Evolutionary conservation across 2,797 vertebrate species (phyloP), one percentile per base, ranked within the genome.

Genomic region (Oceanodroma leucorhoa): DNA sequence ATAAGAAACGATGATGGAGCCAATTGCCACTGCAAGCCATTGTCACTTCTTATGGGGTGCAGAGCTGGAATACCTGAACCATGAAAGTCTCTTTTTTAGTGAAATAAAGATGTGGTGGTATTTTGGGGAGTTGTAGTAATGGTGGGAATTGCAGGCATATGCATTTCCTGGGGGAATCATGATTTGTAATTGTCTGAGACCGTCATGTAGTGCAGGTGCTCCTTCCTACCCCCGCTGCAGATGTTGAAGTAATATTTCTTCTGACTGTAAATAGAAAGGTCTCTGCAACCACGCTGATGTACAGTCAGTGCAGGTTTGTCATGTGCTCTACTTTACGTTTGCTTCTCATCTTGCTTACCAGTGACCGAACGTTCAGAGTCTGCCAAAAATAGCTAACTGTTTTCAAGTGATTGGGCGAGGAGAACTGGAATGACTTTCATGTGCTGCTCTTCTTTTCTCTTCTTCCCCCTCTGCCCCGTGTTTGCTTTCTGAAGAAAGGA

Each of bases 331-430:
- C 90, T 78, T 51, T 45, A 76, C 14, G 5, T 64, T 92, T 29
- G 34, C 94, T 90, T 90, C 93, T 95, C 90, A 2, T 90, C 88
- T 92, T 89, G 86, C 89, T 36, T 17, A 73, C 17, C 71, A n/a
- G 80, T 45, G 67, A 38, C 81, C 70, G 94, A 89, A 41, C 0
- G 2, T 85, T 87, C 75, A 46, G 78, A 94, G 90, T 27, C 64
- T 94, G 95, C 95, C 92, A 82, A 75, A 93, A 93, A 95, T 92
- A 97, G 90, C 90, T 43, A 17, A 5, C 67, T 79, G 64, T 91
- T 87, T 77, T 73, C 86, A 85, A 93, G 75, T 36, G 81, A 77
- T 79, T 58, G 75, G 90, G 48, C 5, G 21, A 93, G 83, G 89
- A 95, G 90, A 64, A 57, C 60, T 45, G 57, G 73, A 89, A 85